These are phyloP conservation scores for Chelonia mydas DNA, from an alignment of 2,797 vertebrate genomes.

Conservation along the genomic window DNA sequence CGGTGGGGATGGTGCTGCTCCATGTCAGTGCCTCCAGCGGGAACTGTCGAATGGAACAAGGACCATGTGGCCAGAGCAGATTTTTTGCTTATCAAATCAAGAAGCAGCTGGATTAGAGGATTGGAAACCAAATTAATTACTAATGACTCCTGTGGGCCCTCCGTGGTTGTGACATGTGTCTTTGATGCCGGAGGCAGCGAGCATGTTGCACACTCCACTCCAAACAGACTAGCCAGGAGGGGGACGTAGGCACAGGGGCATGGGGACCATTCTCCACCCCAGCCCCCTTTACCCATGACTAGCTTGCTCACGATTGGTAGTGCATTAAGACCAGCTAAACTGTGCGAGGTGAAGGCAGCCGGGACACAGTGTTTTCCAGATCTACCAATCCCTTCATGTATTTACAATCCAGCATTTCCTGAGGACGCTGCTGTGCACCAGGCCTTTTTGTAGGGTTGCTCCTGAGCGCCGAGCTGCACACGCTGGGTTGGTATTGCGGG, in stretches of 20 bases:
- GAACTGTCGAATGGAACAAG: background rate
- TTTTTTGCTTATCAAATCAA: constrained; percentile 71
- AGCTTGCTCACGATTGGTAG: background rate
- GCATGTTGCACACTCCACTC: accelerated
- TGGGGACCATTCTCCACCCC: background rate
- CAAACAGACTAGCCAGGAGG: background rate
- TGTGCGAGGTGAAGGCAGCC: background rate
- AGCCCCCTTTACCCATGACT: background rate
- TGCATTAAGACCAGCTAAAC: background rate
- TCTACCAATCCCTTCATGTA: too few relatives aligned
- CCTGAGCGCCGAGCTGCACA: too few relatives aligned
- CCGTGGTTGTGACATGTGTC: background rate
- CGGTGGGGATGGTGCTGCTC: background rate
- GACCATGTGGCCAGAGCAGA: constrained; percentile 57
- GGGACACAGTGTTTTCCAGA: background rate
- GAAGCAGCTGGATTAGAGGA: constrained; percentile 75
- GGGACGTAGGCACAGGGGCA: background rate
- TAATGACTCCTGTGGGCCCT: constrained; percentile 50
- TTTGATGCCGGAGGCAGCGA: background rate
- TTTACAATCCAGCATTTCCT: too few relatives aligned
- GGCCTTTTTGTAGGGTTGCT: too few relatives aligned
- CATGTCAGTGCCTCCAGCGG: background rate
- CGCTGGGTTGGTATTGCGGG: too few relatives aligned
- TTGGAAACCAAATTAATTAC: constrained; percentile 73
- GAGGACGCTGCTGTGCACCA: too few relatives aligned